Evolutionary conservation across 2,888 invertebrate species (phyloP).

Genomic region (Epistrophe grossulariae): DNA sequence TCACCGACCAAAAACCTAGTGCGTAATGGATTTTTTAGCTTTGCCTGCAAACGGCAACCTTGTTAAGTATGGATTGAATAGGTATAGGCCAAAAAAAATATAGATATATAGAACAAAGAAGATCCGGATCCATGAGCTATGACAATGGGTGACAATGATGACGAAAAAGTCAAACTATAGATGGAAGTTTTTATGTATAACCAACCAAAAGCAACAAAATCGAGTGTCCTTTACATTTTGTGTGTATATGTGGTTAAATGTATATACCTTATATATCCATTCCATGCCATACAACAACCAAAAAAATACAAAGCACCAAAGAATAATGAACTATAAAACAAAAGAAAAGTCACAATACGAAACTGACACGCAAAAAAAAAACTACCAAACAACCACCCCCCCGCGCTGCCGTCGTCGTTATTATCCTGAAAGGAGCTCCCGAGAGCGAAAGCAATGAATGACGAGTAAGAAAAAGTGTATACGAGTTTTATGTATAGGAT

Average conservation of each 20-base stretch:
- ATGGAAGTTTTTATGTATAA: constrained; percentile 17
- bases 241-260: constrained; percentile 10
- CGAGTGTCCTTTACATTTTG: constrained; percentile 64
- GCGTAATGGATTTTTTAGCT: background rate
- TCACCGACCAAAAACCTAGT: background rate
- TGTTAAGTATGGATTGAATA: background rate
- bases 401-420: background rate
- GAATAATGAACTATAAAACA: constrained; percentile 74
- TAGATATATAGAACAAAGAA: constrained; percentile 43
- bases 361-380: constrained; percentile 7
- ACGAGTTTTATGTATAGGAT: background rate
- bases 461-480: background rate
- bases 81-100: constrained; percentile 16
- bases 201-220: constrained; percentile 13
- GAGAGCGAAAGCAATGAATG: constrained; percentile 18
- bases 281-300: background rate
- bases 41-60: constrained; percentile 2
- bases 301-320: constrained; percentile 52
- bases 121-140: constrained; percentile 55
- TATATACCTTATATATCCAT: background rate
- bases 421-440: background rate
- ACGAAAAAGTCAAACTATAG: constrained; percentile 69
- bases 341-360: constrained; percentile 65
- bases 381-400: too few relatives aligned
- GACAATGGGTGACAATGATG: constrained; percentile 69